phyloP scores from a whole-genome alignment of 2,113 vertebrate genomes.

The Ceratotherium simum region DNA sequence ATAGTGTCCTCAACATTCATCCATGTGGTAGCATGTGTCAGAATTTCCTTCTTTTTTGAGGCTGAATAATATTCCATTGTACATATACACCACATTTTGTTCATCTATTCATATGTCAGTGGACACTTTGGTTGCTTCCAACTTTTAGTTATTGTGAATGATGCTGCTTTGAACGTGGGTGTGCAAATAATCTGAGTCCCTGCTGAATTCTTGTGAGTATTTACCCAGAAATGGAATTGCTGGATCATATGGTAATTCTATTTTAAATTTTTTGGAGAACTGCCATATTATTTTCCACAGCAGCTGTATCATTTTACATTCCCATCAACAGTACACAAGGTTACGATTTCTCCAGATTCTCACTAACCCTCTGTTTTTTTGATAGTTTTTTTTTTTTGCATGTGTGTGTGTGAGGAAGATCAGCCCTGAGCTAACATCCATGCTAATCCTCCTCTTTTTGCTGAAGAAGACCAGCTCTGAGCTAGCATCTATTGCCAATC shows the following conservation, averaged over 20 bases:
- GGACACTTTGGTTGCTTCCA: rapidly evolving
- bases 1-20: not conserved
- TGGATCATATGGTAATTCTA: not conserved
- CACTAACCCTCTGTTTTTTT: not conserved
- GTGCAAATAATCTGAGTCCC: too few species aligned
- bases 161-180: rapidly evolving
- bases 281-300: not conserved
- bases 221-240: not conserved
- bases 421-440: too few species aligned
- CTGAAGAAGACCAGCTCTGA: too few species aligned
- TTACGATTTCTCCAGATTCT: not conserved
- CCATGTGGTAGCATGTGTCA: not conserved
- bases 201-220: not conserved
- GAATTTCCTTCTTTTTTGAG: not conserved
- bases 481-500: too few species aligned
- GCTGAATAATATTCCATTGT: not conserved
- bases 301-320: not conserved
- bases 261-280: not conserved
- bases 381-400: not conserved
- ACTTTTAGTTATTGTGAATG: not conserved
- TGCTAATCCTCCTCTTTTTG: too few species aligned
- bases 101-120: rapidly evolving
- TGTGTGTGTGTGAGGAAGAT: too few species aligned
- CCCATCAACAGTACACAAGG: too few species aligned
- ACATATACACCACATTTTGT: not conserved